These are phyloP conservation scores for Conus canariensis DNA, from an alignment of 2,888 invertebrate species.

Conservation along the genomic window DNA sequence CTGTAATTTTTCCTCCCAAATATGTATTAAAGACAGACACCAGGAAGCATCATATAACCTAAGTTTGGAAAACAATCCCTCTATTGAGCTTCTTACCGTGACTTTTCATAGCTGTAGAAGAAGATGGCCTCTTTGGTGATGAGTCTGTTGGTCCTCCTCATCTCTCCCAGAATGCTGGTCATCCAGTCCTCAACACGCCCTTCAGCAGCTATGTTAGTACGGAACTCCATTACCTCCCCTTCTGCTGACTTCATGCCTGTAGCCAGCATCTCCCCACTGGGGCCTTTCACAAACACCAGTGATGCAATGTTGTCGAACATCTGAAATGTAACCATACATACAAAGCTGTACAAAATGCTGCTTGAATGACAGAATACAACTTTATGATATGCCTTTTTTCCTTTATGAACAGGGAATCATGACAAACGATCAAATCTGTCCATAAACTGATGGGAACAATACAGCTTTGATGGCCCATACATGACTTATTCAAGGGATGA, in stretches of 20 bases:
- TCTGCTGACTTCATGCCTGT: constrained; percentile 93
- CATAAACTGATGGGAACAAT: too few species aligned
- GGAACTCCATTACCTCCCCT: constrained; percentile 91
- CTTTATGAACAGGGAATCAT: too few species aligned
- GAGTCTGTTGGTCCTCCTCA: constrained; percentile 89
- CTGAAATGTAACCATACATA: constrained; percentile 76
- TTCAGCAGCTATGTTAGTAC: constrained; percentile 85
- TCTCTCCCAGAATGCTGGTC: constrained; percentile 90
- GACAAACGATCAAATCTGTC: too few species aligned
- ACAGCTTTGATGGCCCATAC: too few species aligned
- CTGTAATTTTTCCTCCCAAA: too few species aligned
- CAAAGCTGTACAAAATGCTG: background rate
- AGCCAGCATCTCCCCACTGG: constrained; percentile 85
- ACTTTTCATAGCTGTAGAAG: constrained; percentile 85
- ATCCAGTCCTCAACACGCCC: constrained; percentile 93
- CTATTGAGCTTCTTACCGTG: constrained; percentile 1
- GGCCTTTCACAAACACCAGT: constrained; percentile 85
- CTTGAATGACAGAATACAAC: background rate
- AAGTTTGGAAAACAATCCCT: too few species aligned
- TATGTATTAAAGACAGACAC: too few species aligned
- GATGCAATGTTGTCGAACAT: constrained; percentile 95
- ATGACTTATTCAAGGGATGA: background rate
- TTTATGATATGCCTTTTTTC: too few species aligned
- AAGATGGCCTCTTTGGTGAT: constrained; percentile 93
- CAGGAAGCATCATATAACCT: too few species aligned